Evolutionary conservation across 2,888 invertebrate species (phyloP), one percentile per base, ranked within the genome.

Genomic region (Tiliacea citrago): DNA sequence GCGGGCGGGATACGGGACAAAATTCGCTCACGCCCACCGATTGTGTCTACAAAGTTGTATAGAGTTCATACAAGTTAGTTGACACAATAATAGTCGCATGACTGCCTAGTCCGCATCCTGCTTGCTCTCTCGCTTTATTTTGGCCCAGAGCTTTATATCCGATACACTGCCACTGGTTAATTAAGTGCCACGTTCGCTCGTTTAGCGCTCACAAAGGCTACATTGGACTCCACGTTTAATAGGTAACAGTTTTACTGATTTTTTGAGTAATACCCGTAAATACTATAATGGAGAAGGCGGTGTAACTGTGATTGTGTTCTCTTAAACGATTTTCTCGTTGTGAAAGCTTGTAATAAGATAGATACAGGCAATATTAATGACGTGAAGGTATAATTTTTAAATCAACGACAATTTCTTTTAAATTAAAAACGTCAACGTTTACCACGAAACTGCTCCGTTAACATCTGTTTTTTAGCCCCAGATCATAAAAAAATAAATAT

Each of bases 151-250:
- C 12, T 45, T 24, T 18, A 24, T 35, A 35, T 74, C 10, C 10
- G 35, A 24, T 13, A 10, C 10, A 21, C 47, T 47, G 9, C 13
- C 7, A 4, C 35, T 12, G 35, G 39, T 47, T 35, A 2, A 35
- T 71, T n/a, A 63, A 76, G 21, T 9, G 53, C 45, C 45, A 18
- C 35, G 16, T 62, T 39, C 39, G 12, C 16, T 47, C 45, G 29
- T n/a, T 77, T 55, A 67, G n/a, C 42, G 68, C n/a, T 57, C 47
- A 67, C 39, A 39, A 74, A 77, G 24, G 67, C 29, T 42, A 42
- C 18, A 77, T 47, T 74, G 35, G 76, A 76, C 39, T 74, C 21
- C 53, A 51, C 35, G 62, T 75, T 73, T 16, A 35, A 45, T 51
- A 24, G n/a, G n/a, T 53, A 53, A 53, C 8, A 7, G 21, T 45